Conservation (phyloP, 2,113 vertebrate genomes). For the Vulpes lagopus region DNA sequence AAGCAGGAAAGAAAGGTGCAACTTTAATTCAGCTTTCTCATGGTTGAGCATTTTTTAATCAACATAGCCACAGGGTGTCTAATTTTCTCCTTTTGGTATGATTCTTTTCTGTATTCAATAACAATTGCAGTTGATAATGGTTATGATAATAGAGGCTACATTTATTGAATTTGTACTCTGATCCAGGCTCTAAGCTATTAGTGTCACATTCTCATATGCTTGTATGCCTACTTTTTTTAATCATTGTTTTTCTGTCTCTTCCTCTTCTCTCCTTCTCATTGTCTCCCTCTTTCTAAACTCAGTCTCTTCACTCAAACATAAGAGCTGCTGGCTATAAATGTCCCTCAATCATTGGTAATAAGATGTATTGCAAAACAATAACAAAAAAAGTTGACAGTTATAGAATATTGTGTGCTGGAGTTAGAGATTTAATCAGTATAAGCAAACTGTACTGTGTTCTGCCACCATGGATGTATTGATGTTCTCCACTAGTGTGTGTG, state of each 20-base stretch:
- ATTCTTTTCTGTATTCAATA: constrained; percentile 40
- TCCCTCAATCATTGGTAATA: background rate
- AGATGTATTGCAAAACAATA: background rate
- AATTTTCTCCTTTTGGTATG: constrained; percentile 56
- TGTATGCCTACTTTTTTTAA: background rate
- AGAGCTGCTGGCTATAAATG: background rate
- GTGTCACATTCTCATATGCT: background rate
- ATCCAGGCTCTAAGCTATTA: background rate
- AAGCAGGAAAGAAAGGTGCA: background rate
- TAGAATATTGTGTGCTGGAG: background rate
- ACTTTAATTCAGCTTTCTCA: constrained; percentile 37
- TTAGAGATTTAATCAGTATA: background rate
- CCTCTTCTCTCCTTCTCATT: background rate
- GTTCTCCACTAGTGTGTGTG: background rate
- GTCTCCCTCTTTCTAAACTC: background rate
- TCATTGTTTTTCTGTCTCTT: background rate
- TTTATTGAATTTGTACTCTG: constrained; percentile 50
- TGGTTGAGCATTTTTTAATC: constrained; percentile 66
- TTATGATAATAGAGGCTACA: constrained; percentile 6
- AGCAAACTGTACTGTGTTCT: background rate
- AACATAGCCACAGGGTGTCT: constrained; percentile 33
- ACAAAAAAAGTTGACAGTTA: background rate
- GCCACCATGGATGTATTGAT: background rate
- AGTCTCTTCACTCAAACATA: background rate
- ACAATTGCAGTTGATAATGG: constrained; percentile 28